Conservation (phyloP, 2,113 vertebrate genomes). For the Chascanopsetta lugubris region DNA sequence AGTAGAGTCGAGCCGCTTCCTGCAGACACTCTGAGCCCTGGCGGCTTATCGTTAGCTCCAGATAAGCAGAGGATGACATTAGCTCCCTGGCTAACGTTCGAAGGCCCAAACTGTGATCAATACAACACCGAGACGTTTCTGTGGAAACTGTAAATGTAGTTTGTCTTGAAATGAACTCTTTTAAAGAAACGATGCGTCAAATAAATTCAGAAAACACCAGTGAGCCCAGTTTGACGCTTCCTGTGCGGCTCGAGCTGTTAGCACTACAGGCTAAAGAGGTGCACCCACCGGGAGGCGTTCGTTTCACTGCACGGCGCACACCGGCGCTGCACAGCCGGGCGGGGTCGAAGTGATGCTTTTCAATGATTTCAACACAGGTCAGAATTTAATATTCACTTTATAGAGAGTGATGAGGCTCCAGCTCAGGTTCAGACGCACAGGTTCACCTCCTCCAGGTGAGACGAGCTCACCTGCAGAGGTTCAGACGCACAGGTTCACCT, state of each 20-base stretch:
- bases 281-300: constrained; percentile 45
- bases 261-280: constrained; percentile 54
- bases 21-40: constrained; percentile 36
- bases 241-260: constrained; percentile 37
- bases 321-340: constrained; percentile 28
- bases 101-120: constrained; percentile 32
- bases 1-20: too few relatives aligned
- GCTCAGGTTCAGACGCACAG: too few relatives aligned
- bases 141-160: background rate
- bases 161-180: background rate
- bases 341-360: background rate
- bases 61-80: constrained; percentile 57
- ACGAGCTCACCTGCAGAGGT: too few relatives aligned
- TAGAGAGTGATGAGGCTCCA: background rate
- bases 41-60: constrained; percentile 44
- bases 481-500: too few relatives aligned
- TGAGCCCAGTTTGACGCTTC: constrained; percentile 5
- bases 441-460: too few relatives aligned
- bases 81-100: constrained; percentile 45
- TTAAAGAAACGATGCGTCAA: background rate
- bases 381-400: background rate
- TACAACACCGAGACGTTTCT: background rate
- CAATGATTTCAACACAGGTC: too few relatives aligned
- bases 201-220: background rate
- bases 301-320: constrained; percentile 41